phyloP scores from a whole-genome alignment of 2,113 vertebrate genomes.

The Promerops cafer region DNA sequence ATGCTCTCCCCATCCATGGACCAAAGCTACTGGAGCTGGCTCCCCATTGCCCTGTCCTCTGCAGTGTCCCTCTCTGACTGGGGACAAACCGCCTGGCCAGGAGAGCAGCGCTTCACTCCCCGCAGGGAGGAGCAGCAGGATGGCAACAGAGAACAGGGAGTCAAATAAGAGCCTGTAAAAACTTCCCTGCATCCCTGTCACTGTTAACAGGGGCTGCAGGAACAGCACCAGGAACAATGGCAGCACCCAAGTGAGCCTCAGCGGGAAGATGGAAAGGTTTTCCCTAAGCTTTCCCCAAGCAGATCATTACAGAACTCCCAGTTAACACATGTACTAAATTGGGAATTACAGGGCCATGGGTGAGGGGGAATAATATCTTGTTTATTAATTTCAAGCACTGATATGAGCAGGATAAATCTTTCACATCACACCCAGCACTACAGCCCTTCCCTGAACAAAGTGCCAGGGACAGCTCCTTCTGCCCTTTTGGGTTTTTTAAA shows the following conservation, averaged over 20 bases:
- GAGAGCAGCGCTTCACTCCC: accelerated
- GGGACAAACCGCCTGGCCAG: not conserved
- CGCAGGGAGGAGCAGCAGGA: not conserved
- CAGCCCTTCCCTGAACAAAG: not conserved
- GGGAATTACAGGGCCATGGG: not conserved
- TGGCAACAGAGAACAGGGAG: not conserved
- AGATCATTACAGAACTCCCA: not conserved
- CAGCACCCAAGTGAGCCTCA: not conserved
- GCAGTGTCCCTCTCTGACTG: accelerated
- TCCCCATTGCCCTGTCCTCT: not conserved
- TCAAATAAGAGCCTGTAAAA: not conserved
- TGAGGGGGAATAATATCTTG: not conserved
- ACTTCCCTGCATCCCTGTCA: not conserved
- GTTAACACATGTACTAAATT: not conserved
- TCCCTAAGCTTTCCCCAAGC: not conserved
- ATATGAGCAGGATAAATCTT: not conserved
- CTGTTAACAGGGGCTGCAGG: accelerated
- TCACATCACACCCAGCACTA: not conserved
- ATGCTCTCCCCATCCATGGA: not conserved
- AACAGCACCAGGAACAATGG: not conserved
- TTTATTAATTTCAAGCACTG: conserved; percentile 12
- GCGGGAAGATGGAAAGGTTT: not conserved
- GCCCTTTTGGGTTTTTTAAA: not conserved
- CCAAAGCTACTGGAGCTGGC: not conserved
- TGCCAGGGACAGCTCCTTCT: not conserved